phyloP scores from a whole-genome alignment of 2,113 vertebrate genomes.

The Nothobranchius furzeri region DNA sequence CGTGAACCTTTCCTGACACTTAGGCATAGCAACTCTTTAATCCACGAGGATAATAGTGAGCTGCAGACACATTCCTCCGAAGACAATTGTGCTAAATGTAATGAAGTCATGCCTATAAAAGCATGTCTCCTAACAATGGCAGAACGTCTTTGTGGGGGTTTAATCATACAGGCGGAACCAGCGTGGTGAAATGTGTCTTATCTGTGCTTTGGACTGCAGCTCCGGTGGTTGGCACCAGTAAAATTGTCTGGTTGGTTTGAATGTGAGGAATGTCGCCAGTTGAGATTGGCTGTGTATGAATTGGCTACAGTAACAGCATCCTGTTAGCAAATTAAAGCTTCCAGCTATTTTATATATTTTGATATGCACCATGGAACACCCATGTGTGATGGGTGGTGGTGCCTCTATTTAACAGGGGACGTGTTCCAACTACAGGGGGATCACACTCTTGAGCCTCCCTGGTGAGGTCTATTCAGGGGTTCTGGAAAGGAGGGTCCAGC shows the following conservation, averaged over 20 bases:
- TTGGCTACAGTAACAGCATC: conserved; percentile 14
- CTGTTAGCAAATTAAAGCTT: conserved; percentile 23
- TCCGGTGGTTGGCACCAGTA: conserved; percentile 20
- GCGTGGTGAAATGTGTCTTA: conserved; percentile 46
- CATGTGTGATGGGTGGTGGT: too few relatives aligned
- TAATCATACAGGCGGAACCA: conserved; percentile 63
- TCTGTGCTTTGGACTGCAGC: conserved; percentile 46
- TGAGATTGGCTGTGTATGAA: conserved; percentile 27
- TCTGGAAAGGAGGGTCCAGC: too few relatives aligned
- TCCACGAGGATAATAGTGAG: conserved; percentile 32
- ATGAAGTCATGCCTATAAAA: conserved; percentile 70
- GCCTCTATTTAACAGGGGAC: too few relatives aligned
- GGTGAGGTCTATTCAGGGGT: too few relatives aligned
- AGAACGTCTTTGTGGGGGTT: conserved; percentile 53
- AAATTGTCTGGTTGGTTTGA: conserved; percentile 28
- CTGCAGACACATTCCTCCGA: conserved; percentile 43
- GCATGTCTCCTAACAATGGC: conserved; percentile 45
- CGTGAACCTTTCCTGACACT: conserved; percentile 26
- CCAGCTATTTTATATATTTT: neutral
- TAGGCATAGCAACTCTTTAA: conserved; percentile 15
- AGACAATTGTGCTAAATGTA: conserved; percentile 60
- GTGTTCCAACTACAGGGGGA: too few relatives aligned
- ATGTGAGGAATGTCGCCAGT: conserved; percentile 15
- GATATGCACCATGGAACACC: too few relatives aligned
- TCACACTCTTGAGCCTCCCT: too few relatives aligned